Evolutionary conservation across 92 coral and sea anemone species (phyloP).

Genomic region (Palythoa caribaeorum): DNA sequence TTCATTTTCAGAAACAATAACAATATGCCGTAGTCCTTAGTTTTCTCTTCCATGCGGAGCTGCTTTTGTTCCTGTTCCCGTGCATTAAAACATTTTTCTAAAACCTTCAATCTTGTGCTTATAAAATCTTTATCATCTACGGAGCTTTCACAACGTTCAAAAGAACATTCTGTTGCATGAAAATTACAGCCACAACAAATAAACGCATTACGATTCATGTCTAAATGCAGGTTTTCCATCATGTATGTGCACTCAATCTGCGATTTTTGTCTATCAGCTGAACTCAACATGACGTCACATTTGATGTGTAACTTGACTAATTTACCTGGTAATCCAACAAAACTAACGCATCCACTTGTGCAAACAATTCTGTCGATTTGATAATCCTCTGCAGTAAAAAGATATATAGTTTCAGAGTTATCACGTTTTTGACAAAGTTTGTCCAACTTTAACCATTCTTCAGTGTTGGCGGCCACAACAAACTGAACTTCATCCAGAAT

Average conservation of each 20-base stretch:
- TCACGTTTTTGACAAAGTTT: not conserved
- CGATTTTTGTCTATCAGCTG: too few relatives aligned
- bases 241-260: not conserved
- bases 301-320: not conserved
- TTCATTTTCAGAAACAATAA: not conserved
- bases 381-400: slow-evolving; percentile 23
- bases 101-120: too few relatives aligned
- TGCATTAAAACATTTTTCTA: not conserved
- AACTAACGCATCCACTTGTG: not conserved
- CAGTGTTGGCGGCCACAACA: not conserved
- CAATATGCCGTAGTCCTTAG: not conserved
- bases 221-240: too few relatives aligned
- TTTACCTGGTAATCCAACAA: slow-evolving; percentile 17
- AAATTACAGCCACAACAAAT: not conserved
- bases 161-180: not conserved
- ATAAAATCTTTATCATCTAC: not conserved
- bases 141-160: not conserved
- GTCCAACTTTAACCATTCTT: not conserved
- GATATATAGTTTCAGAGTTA: not conserved
- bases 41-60: not conserved
- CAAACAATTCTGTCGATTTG: slow-evolving; percentile 12
- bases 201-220: too few relatives aligned
- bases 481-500: not conserved
- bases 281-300: not conserved
- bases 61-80: not conserved